These are phyloP conservation scores for Sclerurus mexicanus DNA, from an alignment of 2,113 vertebrate species.

Conservation along the genomic window DNA sequence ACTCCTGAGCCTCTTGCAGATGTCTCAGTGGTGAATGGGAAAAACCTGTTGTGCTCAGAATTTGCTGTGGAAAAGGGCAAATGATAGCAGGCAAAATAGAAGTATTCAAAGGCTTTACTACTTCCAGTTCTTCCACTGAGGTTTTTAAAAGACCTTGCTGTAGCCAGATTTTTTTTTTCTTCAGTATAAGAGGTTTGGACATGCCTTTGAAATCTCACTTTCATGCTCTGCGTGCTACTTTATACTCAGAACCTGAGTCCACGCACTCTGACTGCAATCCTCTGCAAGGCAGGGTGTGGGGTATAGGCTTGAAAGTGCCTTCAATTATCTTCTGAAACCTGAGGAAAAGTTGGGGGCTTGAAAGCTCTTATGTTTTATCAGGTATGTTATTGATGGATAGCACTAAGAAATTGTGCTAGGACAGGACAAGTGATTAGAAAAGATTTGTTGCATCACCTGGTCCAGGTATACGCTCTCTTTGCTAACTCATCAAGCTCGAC, in stretches of 20 bases:
- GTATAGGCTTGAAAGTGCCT: not conserved
- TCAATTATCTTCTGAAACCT: not conserved
- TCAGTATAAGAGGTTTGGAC: not conserved
- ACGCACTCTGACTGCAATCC: not conserved
- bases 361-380: not conserved
- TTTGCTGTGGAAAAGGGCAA: not conserved
- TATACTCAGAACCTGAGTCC: not conserved
- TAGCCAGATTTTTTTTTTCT: not conserved
- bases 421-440: not conserved
- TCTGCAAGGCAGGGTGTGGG: not conserved
- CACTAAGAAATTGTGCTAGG: not conserved
- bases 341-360: not conserved
- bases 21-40: not conserved
- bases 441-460: not conserved
- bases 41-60: not conserved
- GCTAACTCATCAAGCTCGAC: not conserved
- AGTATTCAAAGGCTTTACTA: not conserved
- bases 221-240: not conserved
- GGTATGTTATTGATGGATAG: not conserved
- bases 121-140: not conserved
- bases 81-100: not conserved
- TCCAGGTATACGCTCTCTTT: not conserved
- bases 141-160: not conserved
- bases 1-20: not conserved
- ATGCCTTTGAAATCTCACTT: constrained; percentile 1